These are phyloP conservation scores for Habrosyne pyritoides DNA, from an alignment of 2,888 invertebrate species.

Conservation along the genomic window DNA sequence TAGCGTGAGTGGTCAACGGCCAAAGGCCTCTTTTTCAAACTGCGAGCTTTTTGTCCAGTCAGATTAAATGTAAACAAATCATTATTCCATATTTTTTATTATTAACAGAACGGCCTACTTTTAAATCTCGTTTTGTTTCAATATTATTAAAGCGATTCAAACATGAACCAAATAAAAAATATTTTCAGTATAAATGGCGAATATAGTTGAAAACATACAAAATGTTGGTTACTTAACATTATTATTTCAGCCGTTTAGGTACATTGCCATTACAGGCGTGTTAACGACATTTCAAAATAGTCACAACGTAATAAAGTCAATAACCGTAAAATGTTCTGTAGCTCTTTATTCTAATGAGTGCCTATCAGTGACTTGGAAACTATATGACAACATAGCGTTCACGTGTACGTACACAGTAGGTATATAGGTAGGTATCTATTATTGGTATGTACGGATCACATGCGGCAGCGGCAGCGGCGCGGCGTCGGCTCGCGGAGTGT, in stretches of 20 bases:
- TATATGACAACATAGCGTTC: conserved; percentile 1
- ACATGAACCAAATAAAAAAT: not conserved
- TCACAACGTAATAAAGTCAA: conserved; percentile 27
- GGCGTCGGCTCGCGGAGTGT: conserved; percentile 53
- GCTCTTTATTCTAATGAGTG: conserved; percentile 3
- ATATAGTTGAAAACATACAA: not conserved
- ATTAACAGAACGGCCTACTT: not conserved
- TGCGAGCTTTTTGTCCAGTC: not conserved
- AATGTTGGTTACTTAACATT: conserved; percentile 1
- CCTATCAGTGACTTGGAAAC: conserved; percentile 2
- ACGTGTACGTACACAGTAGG: not conserved
- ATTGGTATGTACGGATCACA: conserved; percentile 13
- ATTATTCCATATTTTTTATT: not conserved
- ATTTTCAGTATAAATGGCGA: not conserved
- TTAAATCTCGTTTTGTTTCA: not conserved
- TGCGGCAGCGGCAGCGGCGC: conserved; percentile 32
- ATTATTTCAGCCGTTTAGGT: conserved; percentile 6
- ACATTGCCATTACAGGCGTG: conserved; percentile 7
- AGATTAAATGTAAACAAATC: conserved; percentile 1
- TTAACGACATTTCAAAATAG: conserved; percentile 8
- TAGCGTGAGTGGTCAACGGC: not conserved
- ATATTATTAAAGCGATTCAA: not conserved
- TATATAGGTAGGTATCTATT: not conserved
- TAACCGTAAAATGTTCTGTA: conserved; percentile 29
- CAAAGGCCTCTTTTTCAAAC: not conserved